A percentile compares a stretch with the other conserved stretches of the same genome.
phyloP scores from a whole-genome alignment of 1,140 invertebrate species.

The Coptotermes formosanus region DNA sequence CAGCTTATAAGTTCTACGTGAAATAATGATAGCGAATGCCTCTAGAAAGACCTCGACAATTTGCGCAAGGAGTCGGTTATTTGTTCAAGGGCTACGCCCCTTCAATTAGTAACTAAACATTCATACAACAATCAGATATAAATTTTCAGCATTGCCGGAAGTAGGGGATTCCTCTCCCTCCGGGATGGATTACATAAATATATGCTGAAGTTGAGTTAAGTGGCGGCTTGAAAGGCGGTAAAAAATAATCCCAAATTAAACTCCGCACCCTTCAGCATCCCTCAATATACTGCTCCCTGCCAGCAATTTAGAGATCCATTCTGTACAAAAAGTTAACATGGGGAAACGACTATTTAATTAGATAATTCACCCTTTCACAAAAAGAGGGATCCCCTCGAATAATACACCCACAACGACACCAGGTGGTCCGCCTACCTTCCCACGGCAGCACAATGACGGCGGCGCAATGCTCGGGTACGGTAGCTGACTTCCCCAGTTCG shows the following conservation, averaged over 20 bases:
- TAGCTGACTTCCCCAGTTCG: too few species aligned
- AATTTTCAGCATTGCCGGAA: constrained; percentile 1
- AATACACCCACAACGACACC: neutral
- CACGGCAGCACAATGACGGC: neutral
- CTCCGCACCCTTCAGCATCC: neutral
- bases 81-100: neutral
- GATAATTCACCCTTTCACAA: constrained; percentile 9
- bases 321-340: neutral
- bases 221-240: neutral
- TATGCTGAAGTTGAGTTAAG: neutral
- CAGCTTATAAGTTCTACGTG: too few species aligned
- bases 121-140: neutral
- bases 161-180: neutral
- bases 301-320: too few species aligned
- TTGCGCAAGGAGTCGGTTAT: too few species aligned
- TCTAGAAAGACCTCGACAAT: too few species aligned
- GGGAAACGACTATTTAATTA: constrained; percentile 19
- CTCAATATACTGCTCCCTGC: neutral
- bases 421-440: constrained; percentile 7
- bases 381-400: neutral
- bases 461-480: too few species aligned
- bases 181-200: neutral
- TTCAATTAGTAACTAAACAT: neutral
- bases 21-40: too few species aligned
- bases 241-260: constrained; percentile 20